phyloP scores from a whole-genome alignment of 2,888 invertebrate species.

The Leptopilina drosophilae region DNA sequence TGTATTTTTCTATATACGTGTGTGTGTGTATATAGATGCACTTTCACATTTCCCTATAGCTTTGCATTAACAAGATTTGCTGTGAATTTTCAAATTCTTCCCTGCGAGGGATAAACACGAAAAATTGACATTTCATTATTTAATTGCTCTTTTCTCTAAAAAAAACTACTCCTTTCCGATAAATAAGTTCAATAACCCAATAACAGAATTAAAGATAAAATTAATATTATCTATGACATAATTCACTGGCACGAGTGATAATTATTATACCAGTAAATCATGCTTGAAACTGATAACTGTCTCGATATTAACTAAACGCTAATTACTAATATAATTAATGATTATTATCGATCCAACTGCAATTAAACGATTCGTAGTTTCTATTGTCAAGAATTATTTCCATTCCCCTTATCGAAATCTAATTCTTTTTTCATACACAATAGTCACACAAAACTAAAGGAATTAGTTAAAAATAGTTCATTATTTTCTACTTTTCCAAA shows the following conservation, averaged over 20 bases:
- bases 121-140: not conserved
- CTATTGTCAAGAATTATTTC: not conserved
- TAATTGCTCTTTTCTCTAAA: not conserved
- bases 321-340: constrained; percentile 22
- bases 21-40: not conserved
- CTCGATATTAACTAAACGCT: constrained; percentile 4
- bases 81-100: no score
- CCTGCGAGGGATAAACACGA: no score
- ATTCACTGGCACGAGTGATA: constrained; percentile 28
- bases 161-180: not conserved
- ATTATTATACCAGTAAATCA: constrained; percentile 32
- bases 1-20: not conserved
- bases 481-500: no score
- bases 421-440: not conserved
- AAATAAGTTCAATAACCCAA: constrained; percentile 24
- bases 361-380: not conserved
- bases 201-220: not conserved
- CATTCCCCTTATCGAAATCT: not conserved
- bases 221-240: constrained; percentile 23
- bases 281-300: constrained; percentile 25
- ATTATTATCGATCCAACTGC: not conserved
- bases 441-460: no score
- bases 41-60: not conserved
- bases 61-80: no score
- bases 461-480: no score